Conservation (phyloP, 2,888 invertebrate species). For the Ceraclea dissimilis region DNA sequence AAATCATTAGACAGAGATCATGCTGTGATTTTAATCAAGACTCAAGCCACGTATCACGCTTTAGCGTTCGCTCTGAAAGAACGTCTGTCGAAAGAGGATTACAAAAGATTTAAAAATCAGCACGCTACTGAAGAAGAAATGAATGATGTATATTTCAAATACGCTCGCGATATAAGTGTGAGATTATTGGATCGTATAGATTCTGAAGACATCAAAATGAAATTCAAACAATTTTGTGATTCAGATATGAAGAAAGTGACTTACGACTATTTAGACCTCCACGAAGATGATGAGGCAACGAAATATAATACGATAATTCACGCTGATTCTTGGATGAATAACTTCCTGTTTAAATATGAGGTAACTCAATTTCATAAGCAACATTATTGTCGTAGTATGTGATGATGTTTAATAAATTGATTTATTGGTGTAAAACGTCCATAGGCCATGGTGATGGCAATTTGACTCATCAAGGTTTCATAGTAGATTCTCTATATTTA, state of each 20-base stretch:
- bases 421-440: no score
- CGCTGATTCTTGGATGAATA: slow-evolving; percentile 22
- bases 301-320: slow-evolving; percentile 3
- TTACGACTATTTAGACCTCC: background rate
- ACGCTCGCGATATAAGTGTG: background rate
- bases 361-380: slow-evolving; percentile 9
- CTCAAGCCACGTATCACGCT: slow-evolving; percentile 12
- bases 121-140: background rate
- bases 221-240: background rate
- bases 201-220: background rate
- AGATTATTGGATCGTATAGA: slow-evolving; percentile 5
- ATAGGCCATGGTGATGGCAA: no score
- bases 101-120: background rate
- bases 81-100: background rate
- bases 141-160: background rate
- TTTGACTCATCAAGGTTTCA: no score
- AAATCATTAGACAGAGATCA: slow-evolving; percentile 18
- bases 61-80: slow-evolving; percentile 9
- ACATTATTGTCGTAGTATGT: no score
- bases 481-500: no score
- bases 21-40: slow-evolving; percentile 9
- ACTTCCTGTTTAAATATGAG: slow-evolving; percentile 20
- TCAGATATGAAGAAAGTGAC: background rate
- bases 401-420: no score
- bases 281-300: background rate